Base-by-base conservation (phyloP, 2,797 vertebrate genomes). In the Cebuella pygmaea region DNA sequence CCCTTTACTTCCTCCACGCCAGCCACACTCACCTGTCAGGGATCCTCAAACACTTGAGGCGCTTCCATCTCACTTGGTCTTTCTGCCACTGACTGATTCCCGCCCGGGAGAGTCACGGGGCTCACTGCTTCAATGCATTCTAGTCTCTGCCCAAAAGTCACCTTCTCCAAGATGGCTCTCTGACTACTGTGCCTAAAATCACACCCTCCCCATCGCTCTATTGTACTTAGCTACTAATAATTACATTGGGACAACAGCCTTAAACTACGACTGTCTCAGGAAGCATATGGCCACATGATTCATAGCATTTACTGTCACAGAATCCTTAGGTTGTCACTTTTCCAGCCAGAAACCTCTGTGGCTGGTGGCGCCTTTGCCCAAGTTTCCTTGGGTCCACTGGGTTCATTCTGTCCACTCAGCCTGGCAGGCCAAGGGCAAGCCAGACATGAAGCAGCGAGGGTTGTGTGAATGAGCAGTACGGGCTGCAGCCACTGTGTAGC, bases 191-290 rank as follows among this genome's bases (percentile, higher is more conserved):
- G 36, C 36, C 50, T 72, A 26, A 52, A 89, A 72, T 17, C 41
- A 13, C 30, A 33, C 5, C 36, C 5, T 86, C 12, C 11, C 33
- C 36, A 26, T 3, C 5, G 15, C 55, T 52, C 19, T 57, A 4
- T 0, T 8, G 10, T 4, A 2, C 5, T 59, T 11, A 20, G 7
- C 11, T 61, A 7, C 33, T 70, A 39, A 36, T 7, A 55, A 50
- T 61, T 46, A 44, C 0, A 1, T 5, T 41, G 44, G 41, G 10
- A 33, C 9, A n/a, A 52, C 39, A 67, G 22, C 48, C 74, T 33
- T 61, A 6, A 61, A 61, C 12, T 27, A 30, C 9, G 33, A 30
- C 14, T 17, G 2, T 70, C 48, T 52, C 57, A 78, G 19, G 8
- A 9, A 61, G 1, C 15, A 11, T 19, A 9, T 30, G 59, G 13